phyloP scores from a whole-genome alignment of 2,888 invertebrate genomes.

The Ennomos quercinarius region DNA sequence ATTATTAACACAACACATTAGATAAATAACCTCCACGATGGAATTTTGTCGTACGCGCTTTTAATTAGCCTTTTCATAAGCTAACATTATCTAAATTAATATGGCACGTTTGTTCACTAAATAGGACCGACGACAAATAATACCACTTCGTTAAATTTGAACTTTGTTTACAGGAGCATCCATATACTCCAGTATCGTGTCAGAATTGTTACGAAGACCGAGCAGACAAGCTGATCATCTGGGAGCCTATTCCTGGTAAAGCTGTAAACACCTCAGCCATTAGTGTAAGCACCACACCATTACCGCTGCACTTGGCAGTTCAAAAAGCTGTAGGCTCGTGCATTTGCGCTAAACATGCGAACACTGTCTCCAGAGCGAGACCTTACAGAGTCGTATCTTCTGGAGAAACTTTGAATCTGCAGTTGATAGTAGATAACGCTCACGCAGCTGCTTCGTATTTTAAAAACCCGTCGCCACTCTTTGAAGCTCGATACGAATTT shows the following conservation, averaged over 20 bases:
- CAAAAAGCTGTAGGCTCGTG: conserved; percentile 90
- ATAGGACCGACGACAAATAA: background rate
- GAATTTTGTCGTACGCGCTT: conserved; percentile 17
- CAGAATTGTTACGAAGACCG: conserved; percentile 95
- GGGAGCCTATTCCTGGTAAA: conserved; percentile 87
- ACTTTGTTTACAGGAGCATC: conserved; percentile 85
- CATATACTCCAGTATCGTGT: conserved; percentile 92
- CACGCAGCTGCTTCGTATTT: conserved; percentile 95
- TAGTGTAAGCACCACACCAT: conserved; percentile 76
- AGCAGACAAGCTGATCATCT: conserved; percentile 92
- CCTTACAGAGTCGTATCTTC: conserved; percentile 90
- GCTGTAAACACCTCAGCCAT: conserved; percentile 58
- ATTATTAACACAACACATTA: background rate
- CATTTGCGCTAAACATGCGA: conserved; percentile 88
- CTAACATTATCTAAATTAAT: conserved; percentile 28
- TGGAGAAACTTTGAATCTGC: conserved; percentile 92
- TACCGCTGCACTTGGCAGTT: conserved; percentile 86
- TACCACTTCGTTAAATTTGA: background rate
- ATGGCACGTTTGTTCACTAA: conserved; percentile 1
- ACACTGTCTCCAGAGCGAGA: conserved; percentile 84
- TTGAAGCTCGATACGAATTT: conserved; percentile 95
- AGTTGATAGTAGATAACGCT: conserved; percentile 92
- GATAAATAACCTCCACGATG: background rate
- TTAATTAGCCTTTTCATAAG: conserved; percentile 23
- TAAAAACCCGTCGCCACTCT: conserved; percentile 93